Conservation (phyloP, 2,888 invertebrate genomes). For the Catocala nupta region DNA sequence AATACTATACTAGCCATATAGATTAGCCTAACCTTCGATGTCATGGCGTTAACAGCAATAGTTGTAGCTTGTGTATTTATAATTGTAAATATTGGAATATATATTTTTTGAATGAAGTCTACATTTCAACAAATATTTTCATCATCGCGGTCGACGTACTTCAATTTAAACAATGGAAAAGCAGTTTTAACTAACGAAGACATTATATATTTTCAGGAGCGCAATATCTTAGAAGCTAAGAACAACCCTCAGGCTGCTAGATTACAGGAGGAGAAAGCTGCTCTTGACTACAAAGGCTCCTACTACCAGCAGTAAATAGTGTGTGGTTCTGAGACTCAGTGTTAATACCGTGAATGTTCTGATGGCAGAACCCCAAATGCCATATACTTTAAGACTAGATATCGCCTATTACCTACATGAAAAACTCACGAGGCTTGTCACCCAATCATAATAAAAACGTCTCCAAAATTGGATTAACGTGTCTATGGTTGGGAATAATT, state of each 20-base stretch:
- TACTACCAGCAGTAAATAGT: slow-evolving; percentile 83
- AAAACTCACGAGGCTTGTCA: slow-evolving; percentile 21
- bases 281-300: slow-evolving; percentile 89
- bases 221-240: slow-evolving; percentile 85
- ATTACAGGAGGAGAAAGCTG: slow-evolving; percentile 75
- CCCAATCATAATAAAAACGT: slow-evolving; percentile 36
- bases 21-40: too few relatives aligned
- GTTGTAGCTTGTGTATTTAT: too few relatives aligned
- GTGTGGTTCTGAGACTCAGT: slow-evolving; percentile 40
- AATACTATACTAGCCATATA: too few relatives aligned
- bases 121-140: too few relatives aligned
- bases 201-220: slow-evolving; percentile 83
- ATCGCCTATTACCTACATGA: slow-evolving; percentile 32
- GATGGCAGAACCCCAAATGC: slow-evolving; percentile 52
- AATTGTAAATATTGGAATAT: too few relatives aligned
- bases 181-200: not conserved
- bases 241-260: slow-evolving; percentile 84
- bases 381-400: slow-evolving; percentile 49
- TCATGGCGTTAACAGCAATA: too few relatives aligned
- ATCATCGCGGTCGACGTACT: too few relatives aligned
- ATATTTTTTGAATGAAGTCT: too few relatives aligned
- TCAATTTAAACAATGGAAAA: too few relatives aligned
- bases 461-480: slow-evolving; percentile 28
- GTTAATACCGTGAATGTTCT: slow-evolving; percentile 52
- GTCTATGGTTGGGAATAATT: slow-evolving; percentile 31